Conservation (phyloP, 1,140 invertebrate species). For the Akabosia matsudoensis region DNA sequence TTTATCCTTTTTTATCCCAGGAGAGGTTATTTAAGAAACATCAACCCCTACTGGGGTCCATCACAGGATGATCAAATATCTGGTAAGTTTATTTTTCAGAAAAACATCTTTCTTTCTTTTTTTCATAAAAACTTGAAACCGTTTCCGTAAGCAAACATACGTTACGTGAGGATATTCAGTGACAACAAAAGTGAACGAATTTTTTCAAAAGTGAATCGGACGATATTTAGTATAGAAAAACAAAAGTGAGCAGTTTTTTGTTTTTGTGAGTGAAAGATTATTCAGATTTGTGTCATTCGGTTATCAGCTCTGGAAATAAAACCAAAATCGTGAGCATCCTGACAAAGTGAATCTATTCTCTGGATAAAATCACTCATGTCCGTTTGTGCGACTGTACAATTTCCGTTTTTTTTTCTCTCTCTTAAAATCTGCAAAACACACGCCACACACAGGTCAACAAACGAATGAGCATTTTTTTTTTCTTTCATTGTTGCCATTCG, state of each 20-base stretch:
- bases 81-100: constrained; percentile 35
- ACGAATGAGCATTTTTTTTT: neutral
- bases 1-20: constrained; percentile 37
- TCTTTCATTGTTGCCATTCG: neutral
- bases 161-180: no score
- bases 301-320: neutral
- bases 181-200: no score
- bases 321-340: neutral
- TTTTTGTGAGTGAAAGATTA: no score
- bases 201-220: no score
- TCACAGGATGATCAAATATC: constrained; percentile 43
- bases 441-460: neutral
- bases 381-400: neutral
- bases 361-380: no score
- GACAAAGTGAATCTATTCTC: no score
- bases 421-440: neutral
- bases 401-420: neutral
- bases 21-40: constrained; percentile 26
- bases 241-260: no score
- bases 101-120: neutral
- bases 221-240: no score
- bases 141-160: constrained; percentile 12
- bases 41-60: constrained; percentile 38
- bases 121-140: neutral
- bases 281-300: neutral